These are phyloP conservation scores for Brachypterus glaber DNA, from an alignment of 2,888 invertebrate species.

Conservation along the genomic window DNA sequence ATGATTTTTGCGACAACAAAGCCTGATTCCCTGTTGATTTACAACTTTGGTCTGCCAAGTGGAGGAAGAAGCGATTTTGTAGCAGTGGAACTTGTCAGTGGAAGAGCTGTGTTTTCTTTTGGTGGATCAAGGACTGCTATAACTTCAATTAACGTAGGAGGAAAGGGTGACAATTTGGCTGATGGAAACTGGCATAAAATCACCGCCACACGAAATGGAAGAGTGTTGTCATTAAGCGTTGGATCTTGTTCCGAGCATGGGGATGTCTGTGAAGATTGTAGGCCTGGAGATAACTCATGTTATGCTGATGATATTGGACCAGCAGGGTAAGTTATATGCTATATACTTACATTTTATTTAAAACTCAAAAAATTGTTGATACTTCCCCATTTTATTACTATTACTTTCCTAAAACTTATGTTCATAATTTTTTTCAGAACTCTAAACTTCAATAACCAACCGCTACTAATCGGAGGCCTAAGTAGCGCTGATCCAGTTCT, in stretches of 20 bases:
- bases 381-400: no score
- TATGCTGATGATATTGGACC: constrained; percentile 81
- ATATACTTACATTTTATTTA: not conserved
- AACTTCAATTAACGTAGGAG: constrained; percentile 63
- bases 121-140: constrained; percentile 84
- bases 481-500: constrained; percentile 75
- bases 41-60: constrained; percentile 81
- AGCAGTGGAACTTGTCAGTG: constrained; percentile 77
- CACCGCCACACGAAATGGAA: constrained; percentile 81
- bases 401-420: no score
- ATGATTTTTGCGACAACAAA: constrained; percentile 86
- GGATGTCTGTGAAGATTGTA: constrained; percentile 76
- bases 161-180: constrained; percentile 56
- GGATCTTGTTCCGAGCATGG: constrained; percentile 77
- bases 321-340: constrained; percentile 60
- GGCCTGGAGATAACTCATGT: constrained; percentile 71
- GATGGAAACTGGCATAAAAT: constrained; percentile 90
- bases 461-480: constrained; percentile 76
- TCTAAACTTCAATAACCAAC: constrained; percentile 83
- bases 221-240: constrained; percentile 76
- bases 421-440: constrained; percentile 62
- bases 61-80: constrained; percentile 88
- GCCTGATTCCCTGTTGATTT: constrained; percentile 75
- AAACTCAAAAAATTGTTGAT: not conserved
- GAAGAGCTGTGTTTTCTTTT: constrained; percentile 80